Evolutionary conservation across 2,888 invertebrate genomes (phyloP).

Genomic region (Hemaris fuciformis): DNA sequence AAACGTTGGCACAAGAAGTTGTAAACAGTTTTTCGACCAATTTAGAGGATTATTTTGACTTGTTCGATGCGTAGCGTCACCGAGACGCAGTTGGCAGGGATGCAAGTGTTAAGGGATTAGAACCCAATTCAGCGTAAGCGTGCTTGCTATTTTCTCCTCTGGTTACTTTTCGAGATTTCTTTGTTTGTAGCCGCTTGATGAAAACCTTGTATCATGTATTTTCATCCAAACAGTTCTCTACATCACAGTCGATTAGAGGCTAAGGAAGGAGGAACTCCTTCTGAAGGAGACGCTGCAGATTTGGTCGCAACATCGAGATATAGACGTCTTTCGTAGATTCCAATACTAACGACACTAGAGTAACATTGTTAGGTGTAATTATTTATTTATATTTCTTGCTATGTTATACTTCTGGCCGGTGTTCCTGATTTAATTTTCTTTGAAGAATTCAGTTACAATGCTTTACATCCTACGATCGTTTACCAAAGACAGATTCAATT

Average conservation of each 20-base stretch:
- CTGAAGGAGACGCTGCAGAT: too few species aligned
- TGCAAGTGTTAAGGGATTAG: conserved; percentile 13
- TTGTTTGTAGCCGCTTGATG: background rate
- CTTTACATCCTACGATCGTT: background rate
- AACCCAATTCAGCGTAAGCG: conserved; percentile 4
- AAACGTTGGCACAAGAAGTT: conserved; percentile 42
- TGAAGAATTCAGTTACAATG: too few species aligned
- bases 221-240: background rate
- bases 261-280: too few species aligned
- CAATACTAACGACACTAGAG: too few species aligned
- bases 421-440: too few species aligned
- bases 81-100: conserved; percentile 38
- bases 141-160: conserved; percentile 5
- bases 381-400: too few species aligned
- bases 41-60: conserved; percentile 27
- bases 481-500: background rate
- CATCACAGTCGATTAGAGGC: background rate
- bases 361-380: too few species aligned
- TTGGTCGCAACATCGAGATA: too few species aligned
- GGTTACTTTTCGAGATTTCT: conserved; percentile 4
- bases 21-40: conserved; percentile 41
- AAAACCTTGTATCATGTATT: background rate
- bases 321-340: too few species aligned
- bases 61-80: conserved; percentile 23
- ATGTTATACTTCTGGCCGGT: too few species aligned